A percentile compares a stretch with the other conserved stretches of the same genome.
phyloP scores from a whole-genome alignment of 2,113 vertebrate species.

The Heteronetta atricapilla region DNA sequence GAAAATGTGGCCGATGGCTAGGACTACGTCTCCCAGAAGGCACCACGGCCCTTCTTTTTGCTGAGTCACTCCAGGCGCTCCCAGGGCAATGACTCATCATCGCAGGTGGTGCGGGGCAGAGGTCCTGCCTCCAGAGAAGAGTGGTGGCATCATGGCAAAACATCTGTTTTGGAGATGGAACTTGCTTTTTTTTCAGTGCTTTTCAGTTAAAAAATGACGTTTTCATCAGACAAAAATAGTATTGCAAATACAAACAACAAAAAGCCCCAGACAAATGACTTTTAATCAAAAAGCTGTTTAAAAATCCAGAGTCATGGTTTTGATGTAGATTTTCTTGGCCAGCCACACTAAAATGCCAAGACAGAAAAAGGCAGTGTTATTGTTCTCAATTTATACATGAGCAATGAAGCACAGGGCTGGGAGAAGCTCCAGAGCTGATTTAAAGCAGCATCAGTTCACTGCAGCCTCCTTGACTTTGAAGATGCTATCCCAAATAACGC shows the following conservation, averaged over 20 bases:
- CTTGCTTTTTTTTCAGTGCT: neutral
- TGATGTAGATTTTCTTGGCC: neutral
- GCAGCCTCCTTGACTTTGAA: conserved; percentile 32
- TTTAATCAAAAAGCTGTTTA: neutral
- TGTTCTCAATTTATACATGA: neutral
- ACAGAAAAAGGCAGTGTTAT: neutral
- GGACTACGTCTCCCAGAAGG: neutral
- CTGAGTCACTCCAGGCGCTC: neutral
- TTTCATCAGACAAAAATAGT: neutral
- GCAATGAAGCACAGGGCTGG: neutral
- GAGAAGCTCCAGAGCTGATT: neutral
- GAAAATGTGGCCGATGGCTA: neutral
- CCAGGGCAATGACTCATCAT: neutral
- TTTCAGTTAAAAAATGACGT: neutral
- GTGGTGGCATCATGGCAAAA: neutral
- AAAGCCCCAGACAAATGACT: neutral
- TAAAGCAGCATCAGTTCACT: neutral
- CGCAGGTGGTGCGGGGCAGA: fast-evolving
- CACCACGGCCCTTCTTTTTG: neutral
- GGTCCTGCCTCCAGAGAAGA: neutral
- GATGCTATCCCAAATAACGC: neutral
- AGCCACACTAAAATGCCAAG: neutral
- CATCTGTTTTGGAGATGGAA: neutral
- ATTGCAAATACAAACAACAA: neutral
- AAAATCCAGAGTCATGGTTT: neutral